Evolutionary conservation across 2,113 vertebrate genomes (phyloP), one percentile per base, ranked within the genome.

Genomic region (Leptobrachium leishanense): DNA sequence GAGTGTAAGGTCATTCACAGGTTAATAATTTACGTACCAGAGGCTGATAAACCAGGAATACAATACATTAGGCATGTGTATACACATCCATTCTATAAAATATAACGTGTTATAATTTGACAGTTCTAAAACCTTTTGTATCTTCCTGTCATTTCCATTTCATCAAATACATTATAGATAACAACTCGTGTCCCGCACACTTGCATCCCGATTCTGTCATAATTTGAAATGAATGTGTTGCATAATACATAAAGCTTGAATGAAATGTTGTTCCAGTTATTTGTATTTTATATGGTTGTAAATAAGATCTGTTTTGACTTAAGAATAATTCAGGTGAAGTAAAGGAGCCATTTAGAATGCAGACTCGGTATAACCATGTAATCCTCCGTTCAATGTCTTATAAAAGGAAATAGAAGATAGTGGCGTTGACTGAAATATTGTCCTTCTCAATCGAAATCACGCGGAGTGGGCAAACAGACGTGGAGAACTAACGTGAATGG

Each of bases 161-260:
- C 62, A 64, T 64, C 62, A 64, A 64, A 39, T 64, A 20, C 62
- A 64, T 64, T 64, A 39, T 31, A 64, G 62, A 64, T 31, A 64
- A 64, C 62, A 64, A 9, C 15, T 64, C 62, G 13, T 31, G 62
- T 31, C 15, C 62, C 15, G 31, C 15, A 20, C 20, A 31, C 62
- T 57, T 64, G 62, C 62, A 31, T 20, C 6, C n/a, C 13, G 31
- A 64, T n/a, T 13, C 55, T 59, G 62, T 64, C 62, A 64, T 39
- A 64, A 64, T 31, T 64, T 64, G 6, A 64, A 64, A 64, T 64
- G 62, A 64, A 57, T 57, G 3, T 15, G 13, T 12, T 57, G 55
- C 9, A 57, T 57, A 57, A 57, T 57, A 57, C 55, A 57, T 57
- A 57, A 59, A 50, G 46, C 55, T 59, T 59, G 55, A 59, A 59